Base-by-base conservation (phyloP, 53 echinoderm and acorn worm species). In the Holothuria scabra region DNA sequence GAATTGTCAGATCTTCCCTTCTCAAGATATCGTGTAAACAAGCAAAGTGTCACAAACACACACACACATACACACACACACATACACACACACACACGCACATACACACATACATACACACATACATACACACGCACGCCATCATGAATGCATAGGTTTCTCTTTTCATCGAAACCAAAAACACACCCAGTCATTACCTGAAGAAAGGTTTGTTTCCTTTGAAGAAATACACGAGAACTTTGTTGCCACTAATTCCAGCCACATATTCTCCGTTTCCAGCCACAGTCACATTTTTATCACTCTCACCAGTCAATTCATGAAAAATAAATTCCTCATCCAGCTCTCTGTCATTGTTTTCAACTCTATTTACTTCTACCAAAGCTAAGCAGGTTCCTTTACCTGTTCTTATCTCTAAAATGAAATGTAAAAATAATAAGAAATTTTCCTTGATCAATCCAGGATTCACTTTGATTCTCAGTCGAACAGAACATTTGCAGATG, bases 181-280 rank as follows among this genome's bases (percentile, higher is more conserved):
- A 35, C 10, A 25, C 5, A 30, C 12, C 9, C 14, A 21, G 8
- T 64, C 64, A 25, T 64, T 64, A 64, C 64, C 30, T 64, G 28
- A 64, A 64, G 30, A 24, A 64, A 64, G 30, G 20, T 22, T 72
- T 82, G n/a, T 66, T 66, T 49, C 82, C 83, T 35, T 85, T 80
- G 44, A 89, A 59, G 81, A 88, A 90, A 46, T 85, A 72, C 9
- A 93, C 61, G 55, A 76, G 90, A 5, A 95, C 80, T 3, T 38
- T 64, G 26, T 49, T 72, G 8, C 84, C 87, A 34, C 52, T 81
- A 33, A 95, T 72, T 28, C 82, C 64, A 19, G 90, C 93, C 11
- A 93, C 57, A 64, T 83, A 91, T 21, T 93, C 91, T 22, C 95
- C 92, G 24, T 83, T 86, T 1, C 56, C 76, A 48, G 93, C 90